Evolutionary conservation across 2,888 invertebrate species (phyloP), one percentile per base, ranked within the genome.

Genomic region (Drosophila rubida): DNA sequence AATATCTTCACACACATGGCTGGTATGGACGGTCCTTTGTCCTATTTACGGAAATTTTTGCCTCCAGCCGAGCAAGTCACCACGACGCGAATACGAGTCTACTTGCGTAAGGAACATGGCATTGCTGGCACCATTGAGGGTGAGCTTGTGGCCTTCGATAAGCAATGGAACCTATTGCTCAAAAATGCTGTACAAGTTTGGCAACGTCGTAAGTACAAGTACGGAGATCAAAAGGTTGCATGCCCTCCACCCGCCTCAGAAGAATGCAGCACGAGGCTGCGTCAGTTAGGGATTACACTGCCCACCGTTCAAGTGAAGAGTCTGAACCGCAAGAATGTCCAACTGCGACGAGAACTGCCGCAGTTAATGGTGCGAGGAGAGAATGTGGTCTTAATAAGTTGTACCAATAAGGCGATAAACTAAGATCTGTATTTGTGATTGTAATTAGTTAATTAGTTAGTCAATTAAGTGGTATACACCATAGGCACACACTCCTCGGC

Each of bases 141-240:
- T 0, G 95, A 94, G 77, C 92, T 98, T 23, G 94, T 95, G 14
- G 96, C 96, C 2, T 99, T 97, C 91, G 99, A 99, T 92, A 97
- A 96, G 90, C 97, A 98, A 90, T 98, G 97, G 96, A 99, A 99
- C 92, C 91, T 99, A 80, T 95, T 96, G 4, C 92, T 98, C 54
- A 94, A 94, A 60, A 96, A 98, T 90, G 97, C 97, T 2, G 93
- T 95, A 25, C 98, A 98, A 92, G 93, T 94, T 2, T 98, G 97
- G 95, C 94, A 93, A 53, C 93, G 95, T 70, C 94, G 94, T 8
- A 92, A 92, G 73, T 89, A 80, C 57, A 89, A 89, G 41, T 92
- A 87, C 65, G 88, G 90, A 0, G 78, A 89, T 11, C 89, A 91
- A 60, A 90, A 90, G 22, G 72, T 87, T 23, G 74, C 77, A 51